Conservation (phyloP, 1,140 invertebrate genomes). For the Thaumatotibia leucotreta region DNA sequence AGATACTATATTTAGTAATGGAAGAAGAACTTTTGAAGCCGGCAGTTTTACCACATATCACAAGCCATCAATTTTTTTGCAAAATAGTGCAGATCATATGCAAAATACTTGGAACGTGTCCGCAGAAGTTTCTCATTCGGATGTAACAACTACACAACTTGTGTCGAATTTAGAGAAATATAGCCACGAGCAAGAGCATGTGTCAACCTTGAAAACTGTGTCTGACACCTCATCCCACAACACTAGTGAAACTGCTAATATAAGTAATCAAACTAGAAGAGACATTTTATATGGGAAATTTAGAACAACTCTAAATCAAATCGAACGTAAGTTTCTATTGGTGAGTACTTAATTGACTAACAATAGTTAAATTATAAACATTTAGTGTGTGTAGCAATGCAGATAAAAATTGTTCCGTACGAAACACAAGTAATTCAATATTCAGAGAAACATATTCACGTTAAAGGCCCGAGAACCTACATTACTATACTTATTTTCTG, state of each 20-base stretch:
- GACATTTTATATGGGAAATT: constrained; percentile 17
- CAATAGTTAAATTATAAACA: too few species aligned
- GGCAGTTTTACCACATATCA: background rate
- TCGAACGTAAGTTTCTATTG: constrained; percentile 44
- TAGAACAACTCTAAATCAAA: constrained; percentile 25
- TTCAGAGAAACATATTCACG: too few species aligned
- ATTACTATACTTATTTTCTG: too few species aligned
- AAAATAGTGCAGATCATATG: background rate
- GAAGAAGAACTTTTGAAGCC: background rate
- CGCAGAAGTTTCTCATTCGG: background rate
- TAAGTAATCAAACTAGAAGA: background rate
- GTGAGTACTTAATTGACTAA: constrained; percentile 22
- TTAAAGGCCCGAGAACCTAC: too few species aligned
- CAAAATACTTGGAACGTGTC: background rate
- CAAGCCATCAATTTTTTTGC: background rate
- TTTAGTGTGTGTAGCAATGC: too few species aligned
- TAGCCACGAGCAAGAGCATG: too few species aligned
- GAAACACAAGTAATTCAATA: too few species aligned
- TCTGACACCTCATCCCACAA: background rate
- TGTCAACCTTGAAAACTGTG: background rate
- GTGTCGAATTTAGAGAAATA: background rate
- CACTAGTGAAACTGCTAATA: background rate
- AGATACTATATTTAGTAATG: background rate
- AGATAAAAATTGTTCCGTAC: too few species aligned
- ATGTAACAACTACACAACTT: background rate